phyloP scores from a whole-genome alignment of 2,113 vertebrate species.

The Paramisgurnus dabryanus region DNA sequence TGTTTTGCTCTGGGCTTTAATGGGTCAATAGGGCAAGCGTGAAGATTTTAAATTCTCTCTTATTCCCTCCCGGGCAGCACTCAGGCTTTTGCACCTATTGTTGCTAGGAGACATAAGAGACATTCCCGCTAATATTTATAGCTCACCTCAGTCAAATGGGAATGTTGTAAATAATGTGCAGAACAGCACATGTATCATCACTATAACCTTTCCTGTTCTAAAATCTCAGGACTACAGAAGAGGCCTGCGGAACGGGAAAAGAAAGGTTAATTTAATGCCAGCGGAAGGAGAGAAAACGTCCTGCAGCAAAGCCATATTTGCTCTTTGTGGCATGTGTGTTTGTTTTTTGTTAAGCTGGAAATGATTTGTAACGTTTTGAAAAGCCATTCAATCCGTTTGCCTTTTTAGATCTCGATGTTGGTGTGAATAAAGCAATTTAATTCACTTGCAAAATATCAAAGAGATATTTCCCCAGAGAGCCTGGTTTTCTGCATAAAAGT shows the following conservation, averaged over 20 bases:
- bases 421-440: slow-evolving; percentile 45
- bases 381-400: slow-evolving; percentile 53
- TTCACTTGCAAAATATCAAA: slow-evolving; percentile 50
- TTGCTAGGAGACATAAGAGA: slow-evolving; percentile 44
- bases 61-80: slow-evolving; percentile 10
- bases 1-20: slow-evolving; percentile 12
- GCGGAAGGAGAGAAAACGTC: slow-evolving; percentile 23
- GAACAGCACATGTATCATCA: slow-evolving; percentile 15
- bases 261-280: slow-evolving; percentile 47
- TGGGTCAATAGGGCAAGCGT: slow-evolving; percentile 24
- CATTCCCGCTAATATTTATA: slow-evolving; percentile 2
- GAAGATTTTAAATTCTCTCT: not conserved
- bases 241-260: slow-evolving; percentile 15
- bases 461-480: slow-evolving; percentile 45
- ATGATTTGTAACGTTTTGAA: slow-evolving; percentile 54
- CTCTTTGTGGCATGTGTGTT: slow-evolving; percentile 37
- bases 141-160: slow-evolving; percentile 12
- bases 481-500: slow-evolving; percentile 34
- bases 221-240: slow-evolving; percentile 10
- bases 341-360: slow-evolving; percentile 54
- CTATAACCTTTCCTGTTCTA: slow-evolving; percentile 12
- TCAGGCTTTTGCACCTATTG: slow-evolving; percentile 20
- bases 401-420: slow-evolving; percentile 41
- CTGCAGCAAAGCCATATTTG: slow-evolving; percentile 29
- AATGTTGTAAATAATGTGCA: slow-evolving; percentile 1